Conservation (phyloP, 2,888 invertebrate genomes). For the Plagiodera versicolora region DNA sequence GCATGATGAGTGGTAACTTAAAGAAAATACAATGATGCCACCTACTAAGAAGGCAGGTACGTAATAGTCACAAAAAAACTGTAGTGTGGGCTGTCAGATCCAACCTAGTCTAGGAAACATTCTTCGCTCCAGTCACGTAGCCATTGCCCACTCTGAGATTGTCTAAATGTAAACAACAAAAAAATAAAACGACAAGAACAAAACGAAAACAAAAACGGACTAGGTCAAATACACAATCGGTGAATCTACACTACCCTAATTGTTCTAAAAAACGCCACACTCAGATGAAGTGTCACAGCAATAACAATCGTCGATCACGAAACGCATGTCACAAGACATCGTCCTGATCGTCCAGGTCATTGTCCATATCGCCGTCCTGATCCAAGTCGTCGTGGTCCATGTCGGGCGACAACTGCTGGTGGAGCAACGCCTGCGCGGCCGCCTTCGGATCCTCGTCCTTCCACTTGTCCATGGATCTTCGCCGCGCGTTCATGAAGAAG, state of each 20-base stretch:
- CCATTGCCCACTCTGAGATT: slow-evolving; percentile 23
- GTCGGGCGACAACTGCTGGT: slow-evolving; percentile 55
- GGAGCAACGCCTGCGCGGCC: slow-evolving; percentile 50
- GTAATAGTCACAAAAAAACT: background rate
- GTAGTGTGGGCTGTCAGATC: background rate
- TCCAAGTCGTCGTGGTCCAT: slow-evolving; percentile 55
- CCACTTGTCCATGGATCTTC: slow-evolving; percentile 98
- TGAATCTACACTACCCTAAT: slow-evolving; percentile 45
- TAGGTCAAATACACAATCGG: slow-evolving; percentile 42
- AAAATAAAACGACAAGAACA: slow-evolving; percentile 9
- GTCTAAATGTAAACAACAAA: slow-evolving; percentile 30
- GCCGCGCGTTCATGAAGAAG: slow-evolving; percentile 99
- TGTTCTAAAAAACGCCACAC: slow-evolving; percentile 47
- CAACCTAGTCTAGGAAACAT: background rate
- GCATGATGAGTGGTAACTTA: too few species aligned
- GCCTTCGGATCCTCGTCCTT: slow-evolving; percentile 85
- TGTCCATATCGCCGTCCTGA: slow-evolving; percentile 57
- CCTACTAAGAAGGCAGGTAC: background rate
- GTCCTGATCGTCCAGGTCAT: slow-evolving; percentile 60
- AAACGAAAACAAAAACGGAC: slow-evolving; percentile 16
- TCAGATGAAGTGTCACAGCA: slow-evolving; percentile 53
- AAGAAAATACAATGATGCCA: background rate
- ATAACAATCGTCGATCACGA: slow-evolving; percentile 55
- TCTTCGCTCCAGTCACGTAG: background rate
- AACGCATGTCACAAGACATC: slow-evolving; percentile 61